Evolutionary conservation across 1,140 invertebrate genomes (phyloP), one percentile per base, ranked within the genome.

Genomic region (Dufourea novaeangliae): DNA sequence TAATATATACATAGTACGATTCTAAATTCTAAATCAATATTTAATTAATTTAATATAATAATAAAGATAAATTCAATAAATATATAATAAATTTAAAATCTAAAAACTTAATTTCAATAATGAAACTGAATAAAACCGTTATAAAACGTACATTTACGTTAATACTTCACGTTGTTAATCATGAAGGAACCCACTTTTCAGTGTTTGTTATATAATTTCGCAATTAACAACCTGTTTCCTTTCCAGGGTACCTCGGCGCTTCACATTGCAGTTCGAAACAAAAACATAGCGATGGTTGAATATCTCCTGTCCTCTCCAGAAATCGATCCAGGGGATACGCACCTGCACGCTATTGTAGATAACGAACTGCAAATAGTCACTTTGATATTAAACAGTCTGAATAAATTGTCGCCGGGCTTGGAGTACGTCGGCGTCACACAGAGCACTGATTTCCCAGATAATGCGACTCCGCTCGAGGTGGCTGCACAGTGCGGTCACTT

Each of bases 401-500:
- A 90, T 41, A 87, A 91, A 66, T 88, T 89, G 27, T 88, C 91
- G 0, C 91, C 92, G 0, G 91, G 91, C 25, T 83, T 94, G 54
- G 94, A 94, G 74, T 93, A 89, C 72, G 91, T 90, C 20, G 93
- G 93, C 1, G 90, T 92, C 2, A 92, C 92, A 32, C 75, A 78
- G 0, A 94, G 93, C 46, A 86, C 93, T 0, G 94, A 95, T 67
- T 97, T 96, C 89, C 95, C 95, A 0, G 93, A 94, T 17, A 94
- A 96, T 80, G 93, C 96, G 7, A 97, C 95, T 0, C 96, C 96
- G 0, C 91, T 97, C 20, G 94, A 95, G 52, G 90, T 97, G 2
- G 96, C 96, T 2, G 95, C 95, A 11, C 95, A 96, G 79, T 93
- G 93, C 41, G 95, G 96, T 39, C 95, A 96, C 83, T 95, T 94